Evolutionary conservation across 2,797 vertebrate genomes (phyloP).

Genomic region (Acrocephalus scirpaceus): DNA sequence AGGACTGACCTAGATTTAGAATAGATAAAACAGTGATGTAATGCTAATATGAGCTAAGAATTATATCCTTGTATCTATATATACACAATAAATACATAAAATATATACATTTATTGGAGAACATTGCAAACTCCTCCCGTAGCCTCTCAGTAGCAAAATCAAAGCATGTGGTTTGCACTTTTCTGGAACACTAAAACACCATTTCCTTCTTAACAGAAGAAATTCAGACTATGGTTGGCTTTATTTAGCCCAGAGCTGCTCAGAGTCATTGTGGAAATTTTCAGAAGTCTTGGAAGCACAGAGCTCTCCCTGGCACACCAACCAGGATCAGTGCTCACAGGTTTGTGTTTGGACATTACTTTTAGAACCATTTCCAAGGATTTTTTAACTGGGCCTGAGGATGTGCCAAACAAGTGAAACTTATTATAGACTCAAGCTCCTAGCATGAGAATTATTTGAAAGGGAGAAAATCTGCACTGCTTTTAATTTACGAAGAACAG

Average conservation of each 20-base stretch:
- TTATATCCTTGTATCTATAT: neutral
- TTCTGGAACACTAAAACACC: constrained; percentile 8
- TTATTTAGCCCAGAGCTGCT: neutral
- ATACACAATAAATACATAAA: neutral
- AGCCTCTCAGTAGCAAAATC: neutral
- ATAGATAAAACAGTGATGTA: neutral
- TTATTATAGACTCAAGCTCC: neutral
- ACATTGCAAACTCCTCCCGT: neutral
- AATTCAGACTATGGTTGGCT: neutral
- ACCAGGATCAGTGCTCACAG: neutral
- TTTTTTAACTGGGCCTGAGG: neutral
- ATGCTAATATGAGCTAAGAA: neutral
- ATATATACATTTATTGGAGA: neutral
- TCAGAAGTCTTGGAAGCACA: neutral
- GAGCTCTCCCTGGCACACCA: neutral
- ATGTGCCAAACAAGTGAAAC: constrained; percentile 41
- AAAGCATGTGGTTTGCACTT: neutral
- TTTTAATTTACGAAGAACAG: constrained; percentile 10
- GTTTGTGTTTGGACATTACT: constrained; percentile 9
- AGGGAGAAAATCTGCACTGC: neutral
- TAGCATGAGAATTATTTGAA: constrained; percentile 15
- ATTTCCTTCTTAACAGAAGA: constrained; percentile 20
- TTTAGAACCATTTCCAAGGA: constrained; percentile 24
- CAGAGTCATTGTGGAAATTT: neutral
- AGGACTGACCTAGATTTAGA: constrained; percentile 6